Evolutionary conservation across 1,140 invertebrate species (phyloP), one percentile per base, ranked within the genome.

Genomic region (Drosophila tsacasi): DNA sequence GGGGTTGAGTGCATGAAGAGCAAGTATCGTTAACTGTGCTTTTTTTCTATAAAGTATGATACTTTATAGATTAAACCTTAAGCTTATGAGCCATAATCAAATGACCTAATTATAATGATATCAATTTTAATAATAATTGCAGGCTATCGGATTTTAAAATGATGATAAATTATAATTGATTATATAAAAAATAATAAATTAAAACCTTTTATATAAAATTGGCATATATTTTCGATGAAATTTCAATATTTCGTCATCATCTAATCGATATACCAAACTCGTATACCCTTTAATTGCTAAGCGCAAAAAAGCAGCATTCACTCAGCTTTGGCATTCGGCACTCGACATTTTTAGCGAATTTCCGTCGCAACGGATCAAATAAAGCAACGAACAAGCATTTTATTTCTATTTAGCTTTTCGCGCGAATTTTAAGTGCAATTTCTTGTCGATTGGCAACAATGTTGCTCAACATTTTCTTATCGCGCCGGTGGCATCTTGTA

Each of bases 381-480:
- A 73, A 73, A 57, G 67, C 67, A 57, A 55, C 40, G 54, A 61
- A 73, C 69, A 73, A 72, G 69, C 69, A 32, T 73, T 73, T 83
- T 79, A 83, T 76, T 80, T 66, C 64, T 61, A 64, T 63, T 65
- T 66, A 78, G 55, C 59, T 71, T 83, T 80, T 83, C 60, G 62
- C 75, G 69, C 80, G 78, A 79, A 90, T 90, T 79, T 89, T 76
- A 89, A 90, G 84, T 89, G 84, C 85, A 89, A 89, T 90, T 66
- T 81, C 74, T 78, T 89, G 84, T 89, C 73, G 83, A 50, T 64
- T 63, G 58, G 79, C 81, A 78, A 77, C 81, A 78, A 85, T 69
- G 79, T 86, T 82, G 76, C 57, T 76, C 74, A 81, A 90, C 81
- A 54, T 65, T 66, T 59, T 61, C 72, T 81, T 90, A 89, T 90